Evolutionary conservation across 2,888 invertebrate genomes (phyloP).

Genomic region (Physocephala rufipes): DNA sequence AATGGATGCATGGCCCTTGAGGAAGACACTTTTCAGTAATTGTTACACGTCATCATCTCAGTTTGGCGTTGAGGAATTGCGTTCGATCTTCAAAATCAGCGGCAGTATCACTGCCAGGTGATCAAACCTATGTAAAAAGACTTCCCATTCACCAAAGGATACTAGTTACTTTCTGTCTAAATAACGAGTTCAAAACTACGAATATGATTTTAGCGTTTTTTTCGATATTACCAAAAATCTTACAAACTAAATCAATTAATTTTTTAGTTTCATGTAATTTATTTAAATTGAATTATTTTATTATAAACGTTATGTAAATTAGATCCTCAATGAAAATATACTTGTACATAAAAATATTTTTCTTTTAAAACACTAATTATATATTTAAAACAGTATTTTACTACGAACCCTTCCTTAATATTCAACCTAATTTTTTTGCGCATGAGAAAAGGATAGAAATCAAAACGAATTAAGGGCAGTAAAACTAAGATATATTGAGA

Average conservation of each 20-base stretch:
- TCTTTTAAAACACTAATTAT: conserved; percentile 25
- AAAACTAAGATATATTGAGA: conserved; percentile 11
- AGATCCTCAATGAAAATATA: conserved; percentile 11
- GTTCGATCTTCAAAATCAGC: no score
- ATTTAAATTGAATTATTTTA: conserved; percentile 25
- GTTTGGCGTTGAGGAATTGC: no score
- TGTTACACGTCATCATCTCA: no score
- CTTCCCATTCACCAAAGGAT: no score
- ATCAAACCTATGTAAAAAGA: no score
- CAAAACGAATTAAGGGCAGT: conserved; percentile 14
- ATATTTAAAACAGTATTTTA: conserved; percentile 19
- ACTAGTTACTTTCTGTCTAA: no score
- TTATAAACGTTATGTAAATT: conserved; percentile 28
- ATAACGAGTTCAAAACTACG: not conserved
- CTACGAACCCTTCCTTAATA: conserved; percentile 12
- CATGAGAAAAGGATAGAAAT: not conserved
- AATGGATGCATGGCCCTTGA: no score
- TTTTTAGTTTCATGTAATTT: conserved; percentile 17
- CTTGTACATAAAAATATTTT: conserved; percentile 18
- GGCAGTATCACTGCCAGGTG: no score
- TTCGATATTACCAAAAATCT: not conserved
- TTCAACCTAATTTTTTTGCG: conserved; percentile 17
- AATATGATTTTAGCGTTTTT: not conserved
- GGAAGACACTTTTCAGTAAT: no score
- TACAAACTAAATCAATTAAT: conserved; percentile 22